Conservation (phyloP, 2,797 vertebrate species). For the Hylomyscus alleni region DNA sequence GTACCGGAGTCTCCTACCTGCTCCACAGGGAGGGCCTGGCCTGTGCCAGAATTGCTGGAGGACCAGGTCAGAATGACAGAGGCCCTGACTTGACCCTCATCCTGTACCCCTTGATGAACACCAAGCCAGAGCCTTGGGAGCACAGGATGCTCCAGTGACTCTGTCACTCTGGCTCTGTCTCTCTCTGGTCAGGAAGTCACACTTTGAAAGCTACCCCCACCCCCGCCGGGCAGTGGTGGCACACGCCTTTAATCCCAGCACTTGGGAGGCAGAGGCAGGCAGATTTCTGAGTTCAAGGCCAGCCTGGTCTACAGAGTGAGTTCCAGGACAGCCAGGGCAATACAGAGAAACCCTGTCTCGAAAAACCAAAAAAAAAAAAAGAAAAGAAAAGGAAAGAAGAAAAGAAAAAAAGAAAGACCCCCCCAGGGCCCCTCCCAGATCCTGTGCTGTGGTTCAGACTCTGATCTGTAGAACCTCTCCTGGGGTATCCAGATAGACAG, state of each 20-base stretch:
- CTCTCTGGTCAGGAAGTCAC: background rate
- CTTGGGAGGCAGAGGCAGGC: no score
- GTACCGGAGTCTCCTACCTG: background rate
- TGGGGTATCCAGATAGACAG: rapidly evolving
- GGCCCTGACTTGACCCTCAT: background rate
- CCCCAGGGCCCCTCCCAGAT: background rate
- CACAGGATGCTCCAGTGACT: background rate
- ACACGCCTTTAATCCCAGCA: no score
- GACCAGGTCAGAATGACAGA: background rate
- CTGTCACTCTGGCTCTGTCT: background rate
- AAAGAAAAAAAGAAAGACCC: no score
- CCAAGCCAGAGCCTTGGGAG: background rate
- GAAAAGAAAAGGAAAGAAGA: no score
- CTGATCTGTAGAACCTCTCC: no score
- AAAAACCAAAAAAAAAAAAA: no score
- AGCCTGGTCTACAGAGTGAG: no score
- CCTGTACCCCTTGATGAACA: background rate
- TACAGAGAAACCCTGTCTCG: no score
- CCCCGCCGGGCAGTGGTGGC: no score
- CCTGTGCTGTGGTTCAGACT: background rate
- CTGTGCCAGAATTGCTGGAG: background rate
- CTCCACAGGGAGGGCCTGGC: background rate
- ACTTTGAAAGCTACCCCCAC: background rate
- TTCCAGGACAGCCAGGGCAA: no score
- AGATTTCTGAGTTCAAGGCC: no score